Evolutionary conservation across 2,888 invertebrate genomes (phyloP), one percentile per base, ranked within the genome.

Genomic region (Crocallis elinguaria): DNA sequence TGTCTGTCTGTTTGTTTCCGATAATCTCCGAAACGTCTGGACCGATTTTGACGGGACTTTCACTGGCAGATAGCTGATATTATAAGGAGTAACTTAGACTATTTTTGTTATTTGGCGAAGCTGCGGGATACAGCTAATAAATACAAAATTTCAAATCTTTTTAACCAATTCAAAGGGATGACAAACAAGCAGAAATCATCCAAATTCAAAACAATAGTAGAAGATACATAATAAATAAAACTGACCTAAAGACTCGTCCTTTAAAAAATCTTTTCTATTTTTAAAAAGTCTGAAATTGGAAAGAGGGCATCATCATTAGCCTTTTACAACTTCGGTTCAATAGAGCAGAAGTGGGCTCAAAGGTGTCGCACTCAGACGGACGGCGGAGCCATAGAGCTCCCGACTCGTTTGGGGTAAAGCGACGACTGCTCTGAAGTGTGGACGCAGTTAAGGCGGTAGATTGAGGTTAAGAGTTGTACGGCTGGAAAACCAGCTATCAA

Each of bases 221-320:
- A 2, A 29, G 29, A 29, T 5, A 11, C 5, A 0, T n/a, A 12
- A 12, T 3, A 9, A 16, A 9, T 17, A 27, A 21, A 30, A 3
- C 13, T 27, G 14, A 43, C 17, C n/a, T 2, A 43, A 53, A 39
- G 35, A 33, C 4, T 25, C 11, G 42, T 30, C 29, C 19, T 27
- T 21, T 35, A 43, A 50, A 8, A 19, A 29, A 13, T 36, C 23
- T 33, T 25, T 30, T 2, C 36, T 52, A 61, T 48, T 64, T 59
- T 57, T 42, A 42, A 52, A 51, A 37, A 16, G 45, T 49, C 58
- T 51, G 36, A 54, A 56, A 54, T 59, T 51, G 49, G 16, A 51
- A 54, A 27, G 39, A 56, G 41, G 50, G 42, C 60, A 54, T 62
- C 64, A 64, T 62, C 62, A 64, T n/a, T n/a, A n/a, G n/a, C 62